phyloP scores from a whole-genome alignment of 2,888 invertebrate species.

The Aphrophora alni region DNA sequence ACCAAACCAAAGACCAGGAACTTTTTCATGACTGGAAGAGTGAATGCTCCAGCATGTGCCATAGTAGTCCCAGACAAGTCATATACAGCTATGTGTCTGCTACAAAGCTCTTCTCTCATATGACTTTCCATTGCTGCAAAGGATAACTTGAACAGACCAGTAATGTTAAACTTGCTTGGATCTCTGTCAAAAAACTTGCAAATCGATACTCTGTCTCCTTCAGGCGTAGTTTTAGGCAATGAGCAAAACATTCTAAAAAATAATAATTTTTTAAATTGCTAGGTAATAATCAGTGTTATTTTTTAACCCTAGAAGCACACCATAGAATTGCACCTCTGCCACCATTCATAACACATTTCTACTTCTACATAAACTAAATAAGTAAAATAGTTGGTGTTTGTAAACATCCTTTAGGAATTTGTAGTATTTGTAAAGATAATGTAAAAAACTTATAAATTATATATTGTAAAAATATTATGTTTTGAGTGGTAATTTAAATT shows the following conservation, averaged over 20 bases:
- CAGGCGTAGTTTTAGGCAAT: constrained; percentile 46
- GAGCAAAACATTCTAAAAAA: constrained; percentile 48
- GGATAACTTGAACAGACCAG: constrained; percentile 40
- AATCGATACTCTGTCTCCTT: constrained; percentile 48
- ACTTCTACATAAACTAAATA: too few relatives aligned
- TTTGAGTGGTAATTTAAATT: too few relatives aligned
- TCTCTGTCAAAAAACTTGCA: constrained; percentile 44
- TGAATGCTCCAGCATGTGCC: constrained; percentile 36
- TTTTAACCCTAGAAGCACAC: too few relatives aligned
- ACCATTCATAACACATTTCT: too few relatives aligned
- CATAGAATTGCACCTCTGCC: too few relatives aligned
- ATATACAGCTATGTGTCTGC: constrained; percentile 45
- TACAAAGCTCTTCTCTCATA: constrained; percentile 45
- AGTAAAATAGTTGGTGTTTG: too few relatives aligned
- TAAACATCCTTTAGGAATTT: too few relatives aligned
- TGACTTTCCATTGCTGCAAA: constrained; percentile 44
- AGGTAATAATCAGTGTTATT: background rate
- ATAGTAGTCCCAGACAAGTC: constrained; percentile 44
- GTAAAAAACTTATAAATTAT: too few relatives aligned
- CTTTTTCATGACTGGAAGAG: constrained; percentile 41
- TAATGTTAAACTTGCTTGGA: constrained; percentile 42
- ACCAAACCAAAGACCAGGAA: constrained; percentile 36
- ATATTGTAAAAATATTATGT: too few relatives aligned
- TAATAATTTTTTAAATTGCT: background rate
- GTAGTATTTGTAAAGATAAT: too few relatives aligned